Base-by-base conservation (phyloP, 2,797 vertebrate species). In the Margarornis squamiger region DNA sequence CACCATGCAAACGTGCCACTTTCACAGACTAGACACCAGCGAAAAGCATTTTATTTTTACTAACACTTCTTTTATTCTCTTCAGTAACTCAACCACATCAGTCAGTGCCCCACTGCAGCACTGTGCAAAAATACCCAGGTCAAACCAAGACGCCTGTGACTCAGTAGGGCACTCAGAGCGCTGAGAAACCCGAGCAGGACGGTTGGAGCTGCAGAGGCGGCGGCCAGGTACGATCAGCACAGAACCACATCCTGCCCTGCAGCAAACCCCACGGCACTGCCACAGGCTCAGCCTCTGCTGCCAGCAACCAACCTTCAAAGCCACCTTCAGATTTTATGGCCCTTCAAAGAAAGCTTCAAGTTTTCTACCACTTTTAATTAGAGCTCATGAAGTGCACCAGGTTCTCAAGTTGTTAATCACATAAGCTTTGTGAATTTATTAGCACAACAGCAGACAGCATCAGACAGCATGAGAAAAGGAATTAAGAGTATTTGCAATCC, bases 371-470 rank as follows among this genome's bases (percentile, higher is more conserved):
- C 48, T 90, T 66, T 30, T 88, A 95, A 93, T 61, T 21, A 67
- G 22, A 52, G 72, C 4, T 7, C 75, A 32, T 1, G 23, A 51
- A 83, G 51, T 4, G 11, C 12, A 7, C 58, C 57, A 67, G 55
- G 79, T 79, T 91, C 93, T 82, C 67, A 6, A 76, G 83, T 52
- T 88, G 94, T 93, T 90, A 81, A 93, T 92, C 86, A 63, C 62
- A 63, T 7, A 39, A 70, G 79, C 91, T 88, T 65, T 59, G 71
- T 59, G 67, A 93, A 85, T 90, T 88, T 90, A 92, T 88, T 94
- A 95, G 41, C 76, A 59, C 9, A 29, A 54, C 79, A 94, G 81
- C 61, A 85, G 91, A 90, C 67, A 92, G 87, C 78, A 92, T 6
- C 43, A 75, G 88, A 86, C 70, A 88, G 84, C 68, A 93, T 3